These are phyloP conservation scores for Hippoglossus hippoglossus DNA, from an alignment of 2,797 vertebrate species.

Conservation along the genomic window DNA sequence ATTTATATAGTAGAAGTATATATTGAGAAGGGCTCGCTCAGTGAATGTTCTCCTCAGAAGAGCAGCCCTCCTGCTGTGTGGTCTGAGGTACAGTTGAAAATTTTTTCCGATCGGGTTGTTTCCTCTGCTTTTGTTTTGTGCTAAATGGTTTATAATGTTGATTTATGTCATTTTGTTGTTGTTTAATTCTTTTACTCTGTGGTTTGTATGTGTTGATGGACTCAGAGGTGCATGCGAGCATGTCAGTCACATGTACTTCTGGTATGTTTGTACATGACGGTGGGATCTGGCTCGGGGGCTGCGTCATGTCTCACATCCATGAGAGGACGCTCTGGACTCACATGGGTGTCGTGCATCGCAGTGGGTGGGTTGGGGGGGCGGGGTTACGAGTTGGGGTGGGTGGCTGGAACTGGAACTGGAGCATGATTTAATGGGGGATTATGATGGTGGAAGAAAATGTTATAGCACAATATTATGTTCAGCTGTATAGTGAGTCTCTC, in stretches of 20 bases:
- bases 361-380: no score
- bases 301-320: constrained; percentile 14
- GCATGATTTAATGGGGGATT: constrained; percentile 29
- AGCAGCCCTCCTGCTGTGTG: neutral
- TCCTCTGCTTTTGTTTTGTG: constrained; percentile 30
- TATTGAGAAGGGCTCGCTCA: constrained; percentile 15
- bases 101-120: constrained; percentile 38
- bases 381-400: neutral
- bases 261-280: constrained; percentile 13
- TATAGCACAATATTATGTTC: constrained; percentile 40
- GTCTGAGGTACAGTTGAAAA: constrained; percentile 14
- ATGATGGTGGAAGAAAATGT: constrained; percentile 51
- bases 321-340: neutral
- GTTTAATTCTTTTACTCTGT: neutral
- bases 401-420: neutral
- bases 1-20: constrained; percentile 27
- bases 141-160: neutral
- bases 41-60: constrained; percentile 15
- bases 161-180: neutral
- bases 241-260: constrained; percentile 18
- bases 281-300: neutral
- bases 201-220: neutral
- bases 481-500: neutral
- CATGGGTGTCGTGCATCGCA: no score
- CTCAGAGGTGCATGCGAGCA: constrained; percentile 21